Conservation (phyloP, 2,888 invertebrate species). For the Sesia bembeciformis region DNA sequence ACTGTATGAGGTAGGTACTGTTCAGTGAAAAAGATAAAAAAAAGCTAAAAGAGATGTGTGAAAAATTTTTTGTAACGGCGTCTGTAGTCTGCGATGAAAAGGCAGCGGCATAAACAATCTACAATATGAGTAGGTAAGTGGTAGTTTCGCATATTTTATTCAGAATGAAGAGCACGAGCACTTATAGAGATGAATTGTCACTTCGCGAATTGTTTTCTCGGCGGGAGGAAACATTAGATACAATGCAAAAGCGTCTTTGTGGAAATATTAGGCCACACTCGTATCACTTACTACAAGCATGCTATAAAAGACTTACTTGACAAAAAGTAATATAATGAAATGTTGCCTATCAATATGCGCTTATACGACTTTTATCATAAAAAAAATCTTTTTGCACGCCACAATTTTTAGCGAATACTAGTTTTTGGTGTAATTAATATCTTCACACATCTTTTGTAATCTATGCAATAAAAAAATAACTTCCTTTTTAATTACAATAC, state of each 20-base stretch:
- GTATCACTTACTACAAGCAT: neutral
- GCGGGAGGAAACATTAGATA: conserved; percentile 1
- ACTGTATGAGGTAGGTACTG: too few species aligned
- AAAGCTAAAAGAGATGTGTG: conserved; percentile 2
- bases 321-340: too few species aligned
- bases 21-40: too few species aligned
- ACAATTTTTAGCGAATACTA: too few species aligned
- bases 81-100: conserved; percentile 7
- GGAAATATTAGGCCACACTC: neutral
- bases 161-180: conserved; percentile 29
- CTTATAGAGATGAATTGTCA: conserved; percentile 61
- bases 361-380: too few species aligned
- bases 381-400: too few species aligned
- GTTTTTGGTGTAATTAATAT: too few species aligned
- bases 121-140: conserved; percentile 39
- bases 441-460: too few species aligned
- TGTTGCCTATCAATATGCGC: too few species aligned
- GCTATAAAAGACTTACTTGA: too few species aligned
- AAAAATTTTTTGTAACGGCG: neutral
- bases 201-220: conserved; percentile 46
- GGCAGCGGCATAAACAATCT: conserved; percentile 24
- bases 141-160: conserved; percentile 57
- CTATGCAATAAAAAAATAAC: too few species aligned
- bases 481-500: too few species aligned
- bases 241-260: neutral